These are phyloP conservation scores for Lepus oiostolus DNA, from an alignment of 2,797 vertebrate species.

Conservation along the genomic window DNA sequence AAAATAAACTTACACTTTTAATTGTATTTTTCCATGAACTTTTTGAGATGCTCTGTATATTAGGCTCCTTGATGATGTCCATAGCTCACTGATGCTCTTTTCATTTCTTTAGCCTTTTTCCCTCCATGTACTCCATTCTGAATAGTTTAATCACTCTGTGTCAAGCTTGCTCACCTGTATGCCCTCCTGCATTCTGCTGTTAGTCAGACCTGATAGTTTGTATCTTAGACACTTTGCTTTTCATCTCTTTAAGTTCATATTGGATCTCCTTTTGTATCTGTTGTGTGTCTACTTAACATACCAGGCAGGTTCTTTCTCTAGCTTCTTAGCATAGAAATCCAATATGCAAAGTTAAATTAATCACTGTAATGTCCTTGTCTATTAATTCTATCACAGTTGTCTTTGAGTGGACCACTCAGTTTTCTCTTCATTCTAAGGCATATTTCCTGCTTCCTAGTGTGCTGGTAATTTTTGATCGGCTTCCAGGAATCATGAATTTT, in stretches of 20 bases:
- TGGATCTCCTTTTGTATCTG: background rate
- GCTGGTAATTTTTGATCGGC: slow-evolving; percentile 48
- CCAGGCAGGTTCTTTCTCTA: background rate
- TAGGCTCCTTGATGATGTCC: background rate
- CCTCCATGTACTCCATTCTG: background rate
- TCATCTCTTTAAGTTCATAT: slow-evolving; percentile 16
- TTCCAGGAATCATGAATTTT: background rate
- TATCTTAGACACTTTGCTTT: background rate
- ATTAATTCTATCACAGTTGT: background rate
- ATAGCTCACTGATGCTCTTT: background rate
- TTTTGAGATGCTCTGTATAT: background rate
- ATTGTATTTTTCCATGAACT: too few species aligned
- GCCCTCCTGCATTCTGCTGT: background rate
- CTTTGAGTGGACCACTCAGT: background rate
- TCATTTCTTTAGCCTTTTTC: slow-evolving; percentile 34
- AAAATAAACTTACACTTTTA: too few species aligned
- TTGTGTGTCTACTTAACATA: background rate
- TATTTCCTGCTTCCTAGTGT: slow-evolving; percentile 16
- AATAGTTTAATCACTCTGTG: background rate
- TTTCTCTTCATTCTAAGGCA: slow-evolving; percentile 18
- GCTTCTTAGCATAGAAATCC: slow-evolving; percentile 32
- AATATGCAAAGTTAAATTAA: slow-evolving; percentile 48
- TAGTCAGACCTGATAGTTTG: background rate
- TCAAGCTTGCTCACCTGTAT: background rate
- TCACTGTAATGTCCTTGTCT: background rate